Conservation (phyloP, 2,888 invertebrate genomes). For the Sturmia bella region DNA sequence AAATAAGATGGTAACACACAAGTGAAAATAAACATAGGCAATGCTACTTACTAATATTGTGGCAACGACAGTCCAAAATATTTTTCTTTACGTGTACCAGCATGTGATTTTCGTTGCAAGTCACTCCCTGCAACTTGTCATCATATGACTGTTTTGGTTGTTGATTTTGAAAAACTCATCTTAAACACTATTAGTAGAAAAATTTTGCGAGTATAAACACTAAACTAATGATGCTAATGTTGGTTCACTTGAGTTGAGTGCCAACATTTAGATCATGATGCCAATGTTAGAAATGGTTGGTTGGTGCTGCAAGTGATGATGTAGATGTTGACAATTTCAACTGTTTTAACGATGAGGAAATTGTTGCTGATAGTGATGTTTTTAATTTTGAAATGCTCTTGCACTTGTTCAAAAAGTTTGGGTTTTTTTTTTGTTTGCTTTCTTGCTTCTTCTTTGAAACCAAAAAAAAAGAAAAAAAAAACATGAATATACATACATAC, state of each 20-base stretch:
- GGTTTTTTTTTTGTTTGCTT: constrained; percentile 1
- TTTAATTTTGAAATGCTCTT: constrained; percentile 32
- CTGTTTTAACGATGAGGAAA: constrained; percentile 27
- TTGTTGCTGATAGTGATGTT: constrained; percentile 46
- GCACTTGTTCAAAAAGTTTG: constrained; percentile 15
- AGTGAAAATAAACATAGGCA: no score
- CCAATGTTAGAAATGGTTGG: background rate
- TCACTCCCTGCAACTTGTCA: constrained; percentile 46
- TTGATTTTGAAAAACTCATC: constrained; percentile 56
- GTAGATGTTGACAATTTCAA: constrained; percentile 29
- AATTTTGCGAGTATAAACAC: constrained; percentile 51
- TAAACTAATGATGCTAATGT: constrained; percentile 69
- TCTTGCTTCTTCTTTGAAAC: constrained; percentile 1
- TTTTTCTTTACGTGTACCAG: background rate
- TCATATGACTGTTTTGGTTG: constrained; percentile 31
- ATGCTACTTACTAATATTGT: no score
- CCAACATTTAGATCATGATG: constrained; percentile 64
- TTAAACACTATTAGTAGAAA: constrained; percentile 54
- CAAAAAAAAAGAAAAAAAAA: background rate
- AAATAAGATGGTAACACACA: no score
- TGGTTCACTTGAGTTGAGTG: constrained; percentile 68
- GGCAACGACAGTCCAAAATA: no score
- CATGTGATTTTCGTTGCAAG: constrained; percentile 28
- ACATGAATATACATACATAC: no score
- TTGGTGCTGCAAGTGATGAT: constrained; percentile 7